These are phyloP conservation scores for Hirtodrosophila confusa DNA, from an alignment of 2,888 invertebrate genomes.

Conservation along the genomic window DNA sequence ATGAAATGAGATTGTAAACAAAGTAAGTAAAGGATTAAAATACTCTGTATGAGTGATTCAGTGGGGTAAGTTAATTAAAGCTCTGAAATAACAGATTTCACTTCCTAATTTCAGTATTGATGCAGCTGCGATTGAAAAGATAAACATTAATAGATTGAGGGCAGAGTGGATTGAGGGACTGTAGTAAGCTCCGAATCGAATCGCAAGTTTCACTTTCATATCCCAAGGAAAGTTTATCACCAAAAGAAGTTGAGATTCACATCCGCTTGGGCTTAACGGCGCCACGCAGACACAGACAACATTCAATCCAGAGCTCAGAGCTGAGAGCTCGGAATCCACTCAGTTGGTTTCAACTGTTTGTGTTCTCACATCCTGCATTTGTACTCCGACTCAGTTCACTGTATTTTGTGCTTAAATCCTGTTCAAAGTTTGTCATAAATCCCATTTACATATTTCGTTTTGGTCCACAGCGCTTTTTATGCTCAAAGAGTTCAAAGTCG, in stretches of 20 bases:
- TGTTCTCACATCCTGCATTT: conserved; percentile 30
- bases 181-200: background rate
- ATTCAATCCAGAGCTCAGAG: background rate
- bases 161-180: no score
- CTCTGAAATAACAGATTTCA: no score
- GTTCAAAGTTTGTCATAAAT: conserved; percentile 77
- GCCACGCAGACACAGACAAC: conserved; percentile 24
- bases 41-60: no score
- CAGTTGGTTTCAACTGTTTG: conserved; percentile 68
- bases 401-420: conserved; percentile 62
- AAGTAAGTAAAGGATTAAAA: no score
- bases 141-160: no score
- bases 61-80: no score
- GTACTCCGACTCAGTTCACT: conserved; percentile 12
- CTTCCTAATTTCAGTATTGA: no score
- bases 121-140: no score
- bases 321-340: conserved; percentile 49
- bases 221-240: conserved; percentile 19
- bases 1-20: no score
- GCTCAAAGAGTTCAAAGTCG: conserved; percentile 47
- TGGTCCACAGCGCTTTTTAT: conserved; percentile 13
- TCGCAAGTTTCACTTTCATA: conserved; percentile 22
- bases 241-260: conserved; percentile 41
- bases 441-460: conserved; percentile 74
- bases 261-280: conserved; percentile 30